Base-by-base conservation (phyloP, 2,888 invertebrate genomes). In the Perdita meconis region DNA sequence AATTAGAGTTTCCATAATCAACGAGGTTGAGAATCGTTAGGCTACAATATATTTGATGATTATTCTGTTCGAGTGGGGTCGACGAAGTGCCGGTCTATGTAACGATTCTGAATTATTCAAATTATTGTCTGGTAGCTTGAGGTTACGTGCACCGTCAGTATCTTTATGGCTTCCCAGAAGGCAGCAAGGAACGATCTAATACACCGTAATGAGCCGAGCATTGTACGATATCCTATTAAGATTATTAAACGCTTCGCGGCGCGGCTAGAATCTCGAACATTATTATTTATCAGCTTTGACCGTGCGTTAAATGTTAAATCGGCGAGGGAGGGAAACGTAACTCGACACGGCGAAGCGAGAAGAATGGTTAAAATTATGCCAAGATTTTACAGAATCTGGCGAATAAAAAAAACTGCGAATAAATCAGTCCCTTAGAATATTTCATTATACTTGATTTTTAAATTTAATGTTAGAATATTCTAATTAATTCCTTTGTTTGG, bases 31-130 rank as follows among this genome's bases (percentile, higher is more conserved):
- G 78, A 72, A 79, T 82, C 81, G 79, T 84, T 82, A 81, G 77
- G 67, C 79, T 71, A n/a, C 59, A 77, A 61, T 68, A 74, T 65
- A 73, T 68, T 68, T 57, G 72, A 78, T 61, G 86, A 80, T 83
- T 80, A 81, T 80, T 78, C 65, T 66, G 68, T 72, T 76, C 57
- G 69, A 72, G 13, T 4, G 30, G 76, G 70, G 79, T 80, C 79
- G 78, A 83, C 83, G 59, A 65, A 78, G 76, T 75, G 79, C 70
- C 70, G 71, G 71, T 40, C 69, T 47, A 38, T 40, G 64, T 81
- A 73, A 79, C 84, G 87, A 88, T 87, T 83, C 86, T 82, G 82
- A 87, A 83, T 87, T 87, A 87, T 87, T 82, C 73, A 85, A 85
- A 83, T 85, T 82, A 83, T 85, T 84, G 80, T 80, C 85, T 34